Percentiles rank a stretch among this genome's conserved stretches.
phyloP scores from a whole-genome alignment of 2,797 vertebrate species.

The Muscicapa striata region DNA sequence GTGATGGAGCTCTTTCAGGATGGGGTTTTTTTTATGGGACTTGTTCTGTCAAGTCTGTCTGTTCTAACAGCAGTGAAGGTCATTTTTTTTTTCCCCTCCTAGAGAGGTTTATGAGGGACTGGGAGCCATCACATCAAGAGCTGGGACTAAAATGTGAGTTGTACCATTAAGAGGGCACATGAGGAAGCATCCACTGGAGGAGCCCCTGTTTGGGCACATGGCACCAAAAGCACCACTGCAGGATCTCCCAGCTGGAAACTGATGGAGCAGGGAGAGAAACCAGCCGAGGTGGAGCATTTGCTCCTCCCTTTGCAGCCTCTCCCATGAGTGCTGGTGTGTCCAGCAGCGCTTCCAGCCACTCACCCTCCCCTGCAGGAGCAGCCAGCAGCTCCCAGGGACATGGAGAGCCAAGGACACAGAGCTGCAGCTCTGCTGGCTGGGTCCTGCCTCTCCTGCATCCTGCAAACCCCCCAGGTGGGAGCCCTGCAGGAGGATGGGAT shows the following conservation, averaged over 20 bases:
- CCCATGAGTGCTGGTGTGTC: rapidly evolving
- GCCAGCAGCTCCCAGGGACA: background rate
- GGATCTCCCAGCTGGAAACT: background rate
- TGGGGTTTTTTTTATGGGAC: background rate
- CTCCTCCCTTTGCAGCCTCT: background rate
- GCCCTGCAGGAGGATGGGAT: background rate
- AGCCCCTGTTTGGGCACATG: rapidly evolving
- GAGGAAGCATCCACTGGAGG: rapidly evolving
- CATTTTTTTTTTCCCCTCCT: no score
- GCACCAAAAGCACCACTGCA: rapidly evolving
- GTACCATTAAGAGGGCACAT: rapidly evolving
- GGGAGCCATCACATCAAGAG: background rate
- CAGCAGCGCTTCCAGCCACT: rapidly evolving
- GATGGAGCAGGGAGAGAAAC: background rate
- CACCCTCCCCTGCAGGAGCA: rapidly evolving
- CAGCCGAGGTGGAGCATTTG: background rate
- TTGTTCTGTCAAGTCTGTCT: background rate
- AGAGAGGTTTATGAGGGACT: background rate
- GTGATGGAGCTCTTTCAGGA: background rate
- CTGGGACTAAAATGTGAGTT: background rate
- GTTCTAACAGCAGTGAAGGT: background rate
- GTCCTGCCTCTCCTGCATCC: slow-evolving; percentile 19
- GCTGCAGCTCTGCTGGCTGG: background rate
- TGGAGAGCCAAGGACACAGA: background rate
- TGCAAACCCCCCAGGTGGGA: background rate